Conservation (phyloP, 2,113 vertebrate species). For the Orientallactaga bullata region DNA sequence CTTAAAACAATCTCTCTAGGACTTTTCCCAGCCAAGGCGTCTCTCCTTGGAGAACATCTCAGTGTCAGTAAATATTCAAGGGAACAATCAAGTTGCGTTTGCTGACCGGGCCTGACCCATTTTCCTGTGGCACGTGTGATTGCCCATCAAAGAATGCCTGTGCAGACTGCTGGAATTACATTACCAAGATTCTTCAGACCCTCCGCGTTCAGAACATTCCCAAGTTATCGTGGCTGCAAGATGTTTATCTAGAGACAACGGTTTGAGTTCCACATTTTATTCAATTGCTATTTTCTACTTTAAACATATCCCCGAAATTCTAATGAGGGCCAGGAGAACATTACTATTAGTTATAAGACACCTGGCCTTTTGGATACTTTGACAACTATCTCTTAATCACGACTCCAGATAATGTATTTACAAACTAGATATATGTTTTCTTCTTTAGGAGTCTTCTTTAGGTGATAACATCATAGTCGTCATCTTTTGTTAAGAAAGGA, state of each 20-base stretch:
- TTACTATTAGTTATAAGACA: constrained; percentile 68
- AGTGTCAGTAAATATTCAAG: constrained; percentile 12
- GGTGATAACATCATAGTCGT: not conserved
- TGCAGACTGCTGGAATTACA: not conserved
- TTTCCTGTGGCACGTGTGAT: not conserved
- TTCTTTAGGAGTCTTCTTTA: constrained; percentile 50
- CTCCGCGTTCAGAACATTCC: constrained; percentile 54
- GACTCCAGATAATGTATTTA: constrained; percentile 18
- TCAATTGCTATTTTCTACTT: constrained; percentile 63
- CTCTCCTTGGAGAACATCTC: constrained; percentile 3
- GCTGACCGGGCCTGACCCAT: not conserved
- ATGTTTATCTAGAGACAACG: constrained; percentile 72
- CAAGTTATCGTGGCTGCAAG: constrained; percentile 50
- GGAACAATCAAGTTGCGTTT: constrained; percentile 2
- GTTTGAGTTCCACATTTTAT: constrained; percentile 54
- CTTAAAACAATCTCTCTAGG: constrained; percentile 18
- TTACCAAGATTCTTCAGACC: not conserved
- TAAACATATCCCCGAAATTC: constrained; percentile 68
- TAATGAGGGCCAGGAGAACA: constrained; percentile 67
- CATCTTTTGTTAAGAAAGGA: constrained; percentile 43
- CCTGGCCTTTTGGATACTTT: constrained; percentile 51
- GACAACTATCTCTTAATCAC: constrained; percentile 29
- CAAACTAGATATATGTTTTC: constrained; percentile 8
- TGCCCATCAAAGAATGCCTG: not conserved
- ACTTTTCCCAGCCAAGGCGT: not conserved